Evolutionary conservation across 2,797 vertebrate species (phyloP).

Genomic region (Erpetoichthys calabaricus): DNA sequence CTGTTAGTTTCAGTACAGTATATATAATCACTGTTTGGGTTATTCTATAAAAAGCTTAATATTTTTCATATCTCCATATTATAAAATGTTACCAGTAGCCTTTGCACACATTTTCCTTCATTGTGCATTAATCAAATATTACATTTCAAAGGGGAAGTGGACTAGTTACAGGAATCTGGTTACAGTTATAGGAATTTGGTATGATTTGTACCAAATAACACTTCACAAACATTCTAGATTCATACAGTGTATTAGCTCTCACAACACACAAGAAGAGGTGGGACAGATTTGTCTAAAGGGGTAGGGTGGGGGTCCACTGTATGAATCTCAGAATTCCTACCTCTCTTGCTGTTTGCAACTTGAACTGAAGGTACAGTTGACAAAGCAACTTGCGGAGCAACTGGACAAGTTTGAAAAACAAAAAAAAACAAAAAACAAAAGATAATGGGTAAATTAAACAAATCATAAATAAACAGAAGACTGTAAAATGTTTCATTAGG

Average conservation of each 20-base stretch:
- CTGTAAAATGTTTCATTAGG: conserved; percentile 26
- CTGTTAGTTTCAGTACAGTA: too few species aligned
- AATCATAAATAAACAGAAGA: conserved; percentile 28
- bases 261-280: conserved; percentile 34
- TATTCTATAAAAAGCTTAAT: too few species aligned
- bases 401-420: conserved; percentile 69
- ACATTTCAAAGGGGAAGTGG: too few species aligned
- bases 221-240: conserved; percentile 59
- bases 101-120: too few species aligned
- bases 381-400: conserved; percentile 85
- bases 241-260: conserved; percentile 55
- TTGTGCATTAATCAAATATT: too few species aligned
- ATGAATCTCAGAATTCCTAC: conserved; percentile 82
- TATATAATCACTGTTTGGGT: too few species aligned
- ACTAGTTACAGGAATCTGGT: too few species aligned
- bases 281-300: conserved; percentile 14
- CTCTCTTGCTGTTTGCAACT: conserved; percentile 92
- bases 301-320: conserved; percentile 33
- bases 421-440: conserved; percentile 38
- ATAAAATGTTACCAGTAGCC: too few species aligned
- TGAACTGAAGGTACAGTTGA: conserved; percentile 85
- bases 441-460: conserved; percentile 32
- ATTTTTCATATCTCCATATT: too few species aligned
- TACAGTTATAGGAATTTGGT: conserved; percentile 11
- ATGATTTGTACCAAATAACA: conserved; percentile 30